Percentiles rank a stretch among this genome's conserved stretches.
phyloP scores from a whole-genome alignment of 2,888 invertebrate species.

The Hedychridium roseum region DNA sequence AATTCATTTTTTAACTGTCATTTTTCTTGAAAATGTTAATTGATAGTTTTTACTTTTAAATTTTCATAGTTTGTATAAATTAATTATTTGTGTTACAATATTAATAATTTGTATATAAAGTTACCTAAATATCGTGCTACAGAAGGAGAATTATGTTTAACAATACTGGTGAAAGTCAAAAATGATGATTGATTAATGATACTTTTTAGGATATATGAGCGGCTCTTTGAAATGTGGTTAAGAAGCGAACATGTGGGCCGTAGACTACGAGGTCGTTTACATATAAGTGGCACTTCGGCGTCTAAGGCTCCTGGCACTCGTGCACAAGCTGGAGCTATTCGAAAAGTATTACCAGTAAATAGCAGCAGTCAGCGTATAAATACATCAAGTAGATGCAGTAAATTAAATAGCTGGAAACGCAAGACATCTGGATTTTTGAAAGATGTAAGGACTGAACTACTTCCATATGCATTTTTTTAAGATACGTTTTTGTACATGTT shows the following conservation, averaged over 20 bases:
- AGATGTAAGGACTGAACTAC: conserved; percentile 49
- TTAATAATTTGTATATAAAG: conserved; percentile 2
- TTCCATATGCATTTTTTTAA: neutral
- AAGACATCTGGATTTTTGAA: conserved; percentile 55
- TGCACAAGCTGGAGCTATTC: conserved; percentile 48
- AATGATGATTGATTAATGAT: neutral
- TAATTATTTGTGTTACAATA: conserved; percentile 1
- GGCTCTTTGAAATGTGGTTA: conserved; percentile 56
- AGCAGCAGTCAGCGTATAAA: conserved; percentile 53
- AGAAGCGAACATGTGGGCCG: conserved; percentile 60
- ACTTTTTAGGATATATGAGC: conserved; percentile 39
- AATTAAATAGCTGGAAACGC: conserved; percentile 57
- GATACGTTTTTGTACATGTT: conserved; percentile 5
- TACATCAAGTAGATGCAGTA: conserved; percentile 53
- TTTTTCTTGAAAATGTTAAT: neutral
- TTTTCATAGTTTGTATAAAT: neutral
- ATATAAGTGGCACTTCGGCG: conserved; percentile 39
- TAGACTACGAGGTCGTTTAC: conserved; percentile 58
- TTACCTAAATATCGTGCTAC: neutral
- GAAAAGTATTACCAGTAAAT: conserved; percentile 53
- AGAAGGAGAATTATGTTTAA: neutral
- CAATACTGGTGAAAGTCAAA: no score
- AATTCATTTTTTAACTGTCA: neutral
- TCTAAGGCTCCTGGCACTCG: conserved; percentile 46
- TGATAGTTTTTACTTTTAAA: neutral